phyloP scores from a whole-genome alignment of 2,113 vertebrate species.

The Microcebus lehilahytsara region DNA sequence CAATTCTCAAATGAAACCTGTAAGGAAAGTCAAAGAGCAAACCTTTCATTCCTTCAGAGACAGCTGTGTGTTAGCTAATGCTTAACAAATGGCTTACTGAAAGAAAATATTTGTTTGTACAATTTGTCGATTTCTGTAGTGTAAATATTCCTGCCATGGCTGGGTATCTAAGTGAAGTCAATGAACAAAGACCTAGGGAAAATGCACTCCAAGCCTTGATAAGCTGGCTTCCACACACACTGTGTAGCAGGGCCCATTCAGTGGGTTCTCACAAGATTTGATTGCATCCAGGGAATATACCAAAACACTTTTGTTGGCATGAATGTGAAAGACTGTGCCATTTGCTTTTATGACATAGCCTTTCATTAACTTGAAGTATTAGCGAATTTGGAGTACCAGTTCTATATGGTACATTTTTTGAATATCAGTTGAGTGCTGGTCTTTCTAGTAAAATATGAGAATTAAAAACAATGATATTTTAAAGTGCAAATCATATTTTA shows the following conservation, averaged over 20 bases:
- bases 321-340: too few species aligned
- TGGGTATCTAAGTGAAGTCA: not conserved
- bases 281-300: not conserved
- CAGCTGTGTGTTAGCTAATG: not conserved
- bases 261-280: not conserved
- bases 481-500: not conserved
- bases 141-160: too few species aligned
- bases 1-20: not conserved
- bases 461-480: not conserved
- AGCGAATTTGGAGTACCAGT: not conserved
- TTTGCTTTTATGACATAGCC: not conserved
- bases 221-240: not conserved
- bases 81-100: not conserved
- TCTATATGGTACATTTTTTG: not conserved
- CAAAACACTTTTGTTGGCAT: not conserved
- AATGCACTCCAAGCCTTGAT: not conserved
- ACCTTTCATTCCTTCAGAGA: not conserved
- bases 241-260: not conserved
- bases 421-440: not conserved
- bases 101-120: not conserved
- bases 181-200: not conserved
- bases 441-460: not conserved
- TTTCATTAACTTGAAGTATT: not conserved
- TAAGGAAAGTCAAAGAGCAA: not conserved
- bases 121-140: not conserved